A percentile compares a stretch with the other conserved stretches of the same genome.
phyloP scores from a whole-genome alignment of 2,113 vertebrate species.

The Pandion haliaetus region DNA sequence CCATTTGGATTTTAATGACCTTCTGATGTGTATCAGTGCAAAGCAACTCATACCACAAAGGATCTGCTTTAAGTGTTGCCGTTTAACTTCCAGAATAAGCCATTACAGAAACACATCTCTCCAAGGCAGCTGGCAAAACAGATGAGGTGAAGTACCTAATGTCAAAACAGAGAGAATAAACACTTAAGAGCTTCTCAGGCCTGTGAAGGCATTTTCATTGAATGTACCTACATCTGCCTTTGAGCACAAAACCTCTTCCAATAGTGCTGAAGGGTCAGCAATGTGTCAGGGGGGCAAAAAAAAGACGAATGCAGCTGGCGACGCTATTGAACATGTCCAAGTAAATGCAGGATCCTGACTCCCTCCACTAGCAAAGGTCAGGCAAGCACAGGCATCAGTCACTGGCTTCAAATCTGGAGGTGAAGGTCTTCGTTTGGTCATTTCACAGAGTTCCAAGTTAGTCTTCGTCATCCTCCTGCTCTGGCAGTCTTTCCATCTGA shows the following conservation, averaged over 20 bases:
- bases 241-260: not conserved
- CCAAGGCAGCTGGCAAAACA: not conserved
- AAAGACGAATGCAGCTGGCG: not conserved
- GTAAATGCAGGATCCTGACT: not conserved
- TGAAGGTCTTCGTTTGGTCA: not conserved
- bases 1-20: not conserved
- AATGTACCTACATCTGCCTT: not conserved
- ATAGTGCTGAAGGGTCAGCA: not conserved
- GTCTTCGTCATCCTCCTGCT: not conserved
- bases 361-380: not conserved
- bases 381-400: not conserved
- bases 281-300: not conserved
- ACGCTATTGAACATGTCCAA: rapidly evolving
- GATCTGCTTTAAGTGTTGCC: not conserved
- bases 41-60: not conserved
- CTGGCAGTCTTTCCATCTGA: not conserved
- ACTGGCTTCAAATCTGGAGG: not conserved
- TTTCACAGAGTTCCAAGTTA: not conserved
- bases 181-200: not conserved
- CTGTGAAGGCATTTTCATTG: not conserved
- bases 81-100: not conserved
- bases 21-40: not conserved
- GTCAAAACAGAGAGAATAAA: not conserved
- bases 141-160: not conserved
- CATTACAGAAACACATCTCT: not conserved